Conservation (phyloP, 2,888 invertebrate species). For the Hirtodrosophila alboralis region DNA sequence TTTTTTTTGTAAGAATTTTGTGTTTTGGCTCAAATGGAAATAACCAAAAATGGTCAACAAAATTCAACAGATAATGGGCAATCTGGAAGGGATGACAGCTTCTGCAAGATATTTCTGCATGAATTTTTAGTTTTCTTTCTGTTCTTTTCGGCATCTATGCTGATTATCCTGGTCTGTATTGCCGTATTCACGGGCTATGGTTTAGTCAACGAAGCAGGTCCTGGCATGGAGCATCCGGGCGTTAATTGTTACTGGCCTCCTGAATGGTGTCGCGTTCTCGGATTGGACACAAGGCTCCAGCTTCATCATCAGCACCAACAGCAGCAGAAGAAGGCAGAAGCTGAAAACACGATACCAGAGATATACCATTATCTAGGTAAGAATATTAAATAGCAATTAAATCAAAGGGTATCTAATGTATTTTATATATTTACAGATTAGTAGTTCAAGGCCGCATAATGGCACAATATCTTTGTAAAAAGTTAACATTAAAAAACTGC, state of each 20-base stretch:
- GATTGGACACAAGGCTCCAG: neutral
- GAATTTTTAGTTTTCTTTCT: slow-evolving; percentile 20
- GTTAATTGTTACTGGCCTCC: slow-evolving; percentile 17
- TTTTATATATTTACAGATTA: slow-evolving; percentile 1
- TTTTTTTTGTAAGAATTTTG: slow-evolving; percentile 9
- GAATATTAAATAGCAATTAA: too few relatives aligned
- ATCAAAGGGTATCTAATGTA: too few relatives aligned
- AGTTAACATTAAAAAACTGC: neutral
- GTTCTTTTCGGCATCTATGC: slow-evolving; percentile 31
- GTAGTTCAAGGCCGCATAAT: slow-evolving; percentile 12
- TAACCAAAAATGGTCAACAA: slow-evolving; percentile 1
- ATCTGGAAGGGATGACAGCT: neutral
- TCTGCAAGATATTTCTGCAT: slow-evolving; percentile 25
- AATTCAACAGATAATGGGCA: slow-evolving; percentile 1
- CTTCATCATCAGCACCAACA: neutral
- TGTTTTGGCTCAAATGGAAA: neutral
- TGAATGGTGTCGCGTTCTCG: slow-evolving; percentile 16
- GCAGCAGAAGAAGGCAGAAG: neutral
- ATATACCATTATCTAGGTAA: slow-evolving; percentile 13
- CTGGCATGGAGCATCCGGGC: slow-evolving; percentile 1
- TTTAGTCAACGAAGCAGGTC: neutral
- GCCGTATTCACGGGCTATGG: slow-evolving; percentile 1
- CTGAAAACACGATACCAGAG: neutral
- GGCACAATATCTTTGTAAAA: neutral
- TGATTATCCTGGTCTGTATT: slow-evolving; percentile 26